phyloP scores from a whole-genome alignment of 1,140 invertebrate genomes.

The Musca vetustissima region DNA sequence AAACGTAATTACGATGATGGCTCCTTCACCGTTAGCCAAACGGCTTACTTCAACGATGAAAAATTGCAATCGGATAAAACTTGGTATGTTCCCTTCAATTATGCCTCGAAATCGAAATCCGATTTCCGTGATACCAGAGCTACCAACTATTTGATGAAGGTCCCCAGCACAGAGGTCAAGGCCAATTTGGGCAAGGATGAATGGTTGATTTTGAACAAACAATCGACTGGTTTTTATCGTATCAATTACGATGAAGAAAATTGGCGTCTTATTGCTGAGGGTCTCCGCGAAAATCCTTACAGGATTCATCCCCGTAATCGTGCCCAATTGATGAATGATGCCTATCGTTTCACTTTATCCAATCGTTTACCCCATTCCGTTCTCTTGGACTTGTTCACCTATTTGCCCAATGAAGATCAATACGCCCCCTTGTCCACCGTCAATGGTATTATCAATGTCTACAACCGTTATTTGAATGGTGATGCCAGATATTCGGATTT shows the following conservation, averaged over 20 bases:
- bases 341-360: conserved; percentile 67
- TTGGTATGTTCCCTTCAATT: no score
- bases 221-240: conserved; percentile 66
- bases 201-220: conserved; percentile 64
- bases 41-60: no score
- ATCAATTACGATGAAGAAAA: conserved; percentile 64
- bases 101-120: conserved; percentile 46
- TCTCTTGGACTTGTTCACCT: conserved; percentile 58
- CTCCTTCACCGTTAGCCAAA: no score
- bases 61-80: no score
- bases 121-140: conserved; percentile 57
- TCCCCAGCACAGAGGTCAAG: conserved; percentile 2
- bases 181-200: no score
- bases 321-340: conserved; percentile 77
- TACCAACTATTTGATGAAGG: conserved; percentile 39
- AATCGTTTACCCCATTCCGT: conserved; percentile 57
- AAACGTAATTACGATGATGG: no score
- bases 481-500: conserved; percentile 40
- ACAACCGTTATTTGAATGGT: conserved; percentile 47
- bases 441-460: conserved; percentile 43
- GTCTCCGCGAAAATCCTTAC: conserved; percentile 53
- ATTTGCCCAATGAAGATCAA: conserved; percentile 62
- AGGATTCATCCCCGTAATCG: conserved; percentile 71
- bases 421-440: conserved; percentile 65
- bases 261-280: conserved; percentile 60